Conservation (phyloP, 2,113 vertebrate genomes). For the Crotophaga sulcirostris region DNA sequence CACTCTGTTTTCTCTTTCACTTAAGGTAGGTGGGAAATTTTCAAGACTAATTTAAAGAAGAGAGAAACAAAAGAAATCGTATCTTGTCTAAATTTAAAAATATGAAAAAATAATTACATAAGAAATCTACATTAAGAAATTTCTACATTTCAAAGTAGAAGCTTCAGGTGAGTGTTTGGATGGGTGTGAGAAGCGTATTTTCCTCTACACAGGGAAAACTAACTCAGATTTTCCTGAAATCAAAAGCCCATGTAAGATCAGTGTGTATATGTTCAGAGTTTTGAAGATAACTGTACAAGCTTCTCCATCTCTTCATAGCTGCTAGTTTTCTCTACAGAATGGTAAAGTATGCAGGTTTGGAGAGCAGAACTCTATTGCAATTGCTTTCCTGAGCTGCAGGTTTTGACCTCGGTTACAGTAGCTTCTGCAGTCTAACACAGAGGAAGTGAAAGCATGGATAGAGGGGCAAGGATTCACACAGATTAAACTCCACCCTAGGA, state of each 20-base stretch:
- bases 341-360: not conserved
- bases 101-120: not conserved
- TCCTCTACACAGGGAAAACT: not conserved
- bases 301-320: not conserved
- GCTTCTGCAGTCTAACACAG: not conserved
- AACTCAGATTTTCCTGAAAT: not conserved
- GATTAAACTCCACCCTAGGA: not conserved
- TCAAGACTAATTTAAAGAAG: not conserved
- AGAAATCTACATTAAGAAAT: not conserved
- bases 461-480: not conserved
- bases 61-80: not conserved
- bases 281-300: not conserved
- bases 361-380: not conserved
- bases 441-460: not conserved
- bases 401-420: not conserved
- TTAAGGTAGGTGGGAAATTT: not conserved
- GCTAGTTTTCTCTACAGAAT: not conserved
- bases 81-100: not conserved
- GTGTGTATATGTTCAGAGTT: not conserved
- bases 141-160: not conserved
- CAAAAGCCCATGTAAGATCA: not conserved
- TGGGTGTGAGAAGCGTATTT: not conserved
- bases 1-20: not conserved
- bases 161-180: not conserved
- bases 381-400: not conserved